Evolutionary conservation across 1,140 invertebrate species (phyloP).

Genomic region (Orchesella cincta): DNA sequence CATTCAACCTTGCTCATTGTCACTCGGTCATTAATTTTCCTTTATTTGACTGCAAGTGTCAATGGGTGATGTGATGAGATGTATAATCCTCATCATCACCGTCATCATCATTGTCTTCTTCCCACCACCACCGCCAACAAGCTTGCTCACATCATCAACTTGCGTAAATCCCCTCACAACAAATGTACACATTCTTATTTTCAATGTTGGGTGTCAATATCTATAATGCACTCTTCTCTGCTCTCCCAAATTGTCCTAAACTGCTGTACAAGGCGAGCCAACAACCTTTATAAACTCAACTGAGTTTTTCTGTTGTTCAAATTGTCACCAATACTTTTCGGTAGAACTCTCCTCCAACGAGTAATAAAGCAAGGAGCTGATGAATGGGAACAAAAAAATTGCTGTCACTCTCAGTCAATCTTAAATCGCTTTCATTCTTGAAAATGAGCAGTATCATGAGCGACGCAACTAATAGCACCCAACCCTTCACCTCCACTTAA

Average conservation of each 20-base stretch:
- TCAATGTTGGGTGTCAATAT: too few species aligned
- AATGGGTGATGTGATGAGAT: slow-evolving; percentile 43
- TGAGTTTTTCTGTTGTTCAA: too few species aligned
- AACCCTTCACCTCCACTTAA: too few species aligned
- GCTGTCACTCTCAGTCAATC: not conserved
- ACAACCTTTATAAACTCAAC: too few species aligned
- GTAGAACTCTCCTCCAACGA: not conserved
- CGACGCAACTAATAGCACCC: not conserved
- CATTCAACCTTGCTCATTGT: slow-evolving; percentile 34
- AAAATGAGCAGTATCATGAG: not conserved
- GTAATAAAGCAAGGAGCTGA: not conserved
- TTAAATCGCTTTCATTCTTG: slow-evolving; percentile 9
- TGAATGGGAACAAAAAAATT: slow-evolving; percentile 15
- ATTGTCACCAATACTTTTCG: not conserved
- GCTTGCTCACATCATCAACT: not conserved
- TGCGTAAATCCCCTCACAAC: too few species aligned
- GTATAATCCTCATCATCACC: slow-evolving; percentile 24
- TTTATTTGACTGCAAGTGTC: slow-evolving; percentile 47
- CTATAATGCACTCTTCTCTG: too few species aligned
- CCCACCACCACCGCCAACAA: slow-evolving; percentile 3
- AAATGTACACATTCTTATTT: too few species aligned
- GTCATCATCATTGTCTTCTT: slow-evolving; percentile 14
- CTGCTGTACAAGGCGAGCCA: too few species aligned
- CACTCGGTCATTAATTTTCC: slow-evolving; percentile 47
- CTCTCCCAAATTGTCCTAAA: too few species aligned